phyloP scores from a whole-genome alignment of 2,888 invertebrate genomes.

The Agelastica alni region DNA sequence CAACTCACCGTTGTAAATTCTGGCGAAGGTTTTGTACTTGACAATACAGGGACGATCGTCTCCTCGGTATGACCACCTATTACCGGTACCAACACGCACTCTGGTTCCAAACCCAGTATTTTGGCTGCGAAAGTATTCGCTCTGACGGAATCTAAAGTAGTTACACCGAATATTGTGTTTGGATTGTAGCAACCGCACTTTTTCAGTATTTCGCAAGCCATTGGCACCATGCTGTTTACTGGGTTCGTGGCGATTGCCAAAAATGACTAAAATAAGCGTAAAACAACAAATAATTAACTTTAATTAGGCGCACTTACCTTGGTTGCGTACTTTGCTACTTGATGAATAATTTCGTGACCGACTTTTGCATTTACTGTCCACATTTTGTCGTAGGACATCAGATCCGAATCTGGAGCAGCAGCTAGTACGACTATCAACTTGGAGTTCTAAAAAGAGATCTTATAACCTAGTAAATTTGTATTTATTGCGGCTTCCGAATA shows the following conservation, averaged over 20 bases:
- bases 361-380: slow-evolving; percentile 49
- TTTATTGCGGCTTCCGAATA: too few species aligned
- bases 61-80: slow-evolving; percentile 76
- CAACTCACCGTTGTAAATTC: slow-evolving; percentile 48
- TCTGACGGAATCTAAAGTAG: slow-evolving; percentile 72
- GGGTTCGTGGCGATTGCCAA: slow-evolving; percentile 59
- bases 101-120: slow-evolving; percentile 65
- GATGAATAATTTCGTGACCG: slow-evolving; percentile 43
- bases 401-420: slow-evolving; percentile 37
- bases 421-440: slow-evolving; percentile 50
- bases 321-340: slow-evolving; percentile 44
- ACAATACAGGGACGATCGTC: slow-evolving; percentile 78
- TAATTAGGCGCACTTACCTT: slow-evolving; percentile 43
- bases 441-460: slow-evolving; percentile 39
- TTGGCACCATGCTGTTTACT: slow-evolving; percentile 72
- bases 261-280: slow-evolving; percentile 52
- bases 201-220: slow-evolving; percentile 70
- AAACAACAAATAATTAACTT: too few species aligned
- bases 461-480: too few species aligned
- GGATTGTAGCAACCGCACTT: slow-evolving; percentile 66
- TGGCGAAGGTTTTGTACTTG: slow-evolving; percentile 64
- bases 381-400: slow-evolving; percentile 40
- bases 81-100: slow-evolving; percentile 72
- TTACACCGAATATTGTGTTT: slow-evolving; percentile 72
- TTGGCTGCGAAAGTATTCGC: slow-evolving; percentile 77